Base-by-base conservation (phyloP, 1,140 invertebrate species). In the Papilio aristodemus region DNA sequence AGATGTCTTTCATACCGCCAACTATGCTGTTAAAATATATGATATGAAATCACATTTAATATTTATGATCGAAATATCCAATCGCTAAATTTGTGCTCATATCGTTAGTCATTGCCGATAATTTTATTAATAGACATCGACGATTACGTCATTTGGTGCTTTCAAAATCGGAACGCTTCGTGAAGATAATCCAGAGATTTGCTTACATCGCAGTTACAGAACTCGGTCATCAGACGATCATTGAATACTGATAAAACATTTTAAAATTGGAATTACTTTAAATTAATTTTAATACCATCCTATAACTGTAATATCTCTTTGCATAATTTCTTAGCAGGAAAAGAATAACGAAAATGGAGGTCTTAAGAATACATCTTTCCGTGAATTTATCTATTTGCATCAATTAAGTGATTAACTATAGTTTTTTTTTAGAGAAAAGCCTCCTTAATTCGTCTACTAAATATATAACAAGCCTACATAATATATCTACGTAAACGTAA, bases 21-120 rank as follows among this genome's bases (percentile, higher is more conserved):
- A 54, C 10, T 54, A 54, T 54, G 46, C 22, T 54, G 17, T 14
- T n/a, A n/a, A n/a, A 19, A 54, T 11, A 8, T 25, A 9, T 22
- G 46, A 54, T 54, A 54, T 54, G 10, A 54, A 54, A 54, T 54
- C 46, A 54, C 46, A 54, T 54, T 1, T 22, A 22, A 13, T 13
- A 4, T 54, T 54, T 54, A 54, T 54, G 10, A 54, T 25, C 46
- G 46, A 46, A 54, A 17, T 54, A 25, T 54, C 46, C 22, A 19
- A 54, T 54, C 19, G 46, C 46, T 54, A 54, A 54, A 54, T 54
- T 10, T 54, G 10, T 10, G 19, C 10, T 22, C 46, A 54, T 19
- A 54, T 54, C 46, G 46, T 54, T 54, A 54, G 46, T 54, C 46
- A 54, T 54, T 22, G 46, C 46, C 46, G 46, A 54, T 54, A 54